A percentile compares a stretch with the other conserved stretches of the same genome.
phyloP scores from a whole-genome alignment of 2,888 invertebrate genomes.

The Shargacucullia verbasci region DNA sequence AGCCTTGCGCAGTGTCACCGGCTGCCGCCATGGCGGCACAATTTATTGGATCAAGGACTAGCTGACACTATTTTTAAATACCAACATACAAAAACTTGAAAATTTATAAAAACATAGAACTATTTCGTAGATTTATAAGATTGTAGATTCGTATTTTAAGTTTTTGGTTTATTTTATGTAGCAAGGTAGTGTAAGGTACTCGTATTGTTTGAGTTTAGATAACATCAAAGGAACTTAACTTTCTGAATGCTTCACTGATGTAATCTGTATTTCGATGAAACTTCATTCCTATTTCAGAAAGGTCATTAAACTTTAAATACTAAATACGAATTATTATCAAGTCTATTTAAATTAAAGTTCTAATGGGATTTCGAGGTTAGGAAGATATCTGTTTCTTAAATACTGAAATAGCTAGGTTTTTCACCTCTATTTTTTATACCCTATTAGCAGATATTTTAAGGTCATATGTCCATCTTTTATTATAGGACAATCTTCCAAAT shows the following conservation, averaged over 20 bases:
- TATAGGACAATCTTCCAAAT: too few species aligned
- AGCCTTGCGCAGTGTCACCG: constrained; percentile 73
- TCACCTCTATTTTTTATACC: too few species aligned
- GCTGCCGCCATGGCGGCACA: constrained; percentile 51
- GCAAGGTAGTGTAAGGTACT: constrained; percentile 9
- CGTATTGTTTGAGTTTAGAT: constrained; percentile 10
- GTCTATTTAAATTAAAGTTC: neutral
- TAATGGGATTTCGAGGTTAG: neutral
- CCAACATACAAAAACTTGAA: neutral
- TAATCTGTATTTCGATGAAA: constrained; percentile 1
- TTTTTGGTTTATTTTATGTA: constrained; percentile 5
- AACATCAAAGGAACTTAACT: constrained; percentile 16
- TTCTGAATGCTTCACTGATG: constrained; percentile 13
- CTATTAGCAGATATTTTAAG: too few species aligned
- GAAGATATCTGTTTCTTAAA: neutral
- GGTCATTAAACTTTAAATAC: too few species aligned
- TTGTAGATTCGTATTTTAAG: constrained; percentile 1
- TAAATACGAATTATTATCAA: too few species aligned
- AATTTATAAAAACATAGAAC: constrained; percentile 16
- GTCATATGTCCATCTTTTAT: too few species aligned
- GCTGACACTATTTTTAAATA: constrained; percentile 8
- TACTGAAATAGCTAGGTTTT: too few species aligned
- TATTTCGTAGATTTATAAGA: constrained; percentile 12
- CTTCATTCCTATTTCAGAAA: neutral
- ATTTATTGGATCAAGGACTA: constrained; percentile 70